Evolutionary conservation across 2,113 vertebrate genomes (phyloP).

Genomic region (Dromiciops gliroides): DNA sequence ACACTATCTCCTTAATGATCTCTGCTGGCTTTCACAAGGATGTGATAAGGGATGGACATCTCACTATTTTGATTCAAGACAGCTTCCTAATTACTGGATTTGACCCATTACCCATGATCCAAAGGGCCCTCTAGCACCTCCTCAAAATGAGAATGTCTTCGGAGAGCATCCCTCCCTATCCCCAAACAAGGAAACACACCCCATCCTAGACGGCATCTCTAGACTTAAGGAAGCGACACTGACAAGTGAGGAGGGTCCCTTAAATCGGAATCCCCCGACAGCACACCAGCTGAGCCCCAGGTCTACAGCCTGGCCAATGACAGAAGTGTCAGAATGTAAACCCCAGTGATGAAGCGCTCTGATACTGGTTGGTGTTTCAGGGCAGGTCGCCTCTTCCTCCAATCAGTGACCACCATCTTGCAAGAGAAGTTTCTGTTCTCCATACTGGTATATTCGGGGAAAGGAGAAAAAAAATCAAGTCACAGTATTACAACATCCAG

Average conservation of each 20-base stretch:
- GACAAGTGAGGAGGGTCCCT: not conserved
- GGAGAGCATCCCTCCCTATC: not conserved
- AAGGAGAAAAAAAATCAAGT: not conserved
- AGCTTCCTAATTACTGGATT: not conserved
- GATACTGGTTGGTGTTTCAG: not conserved
- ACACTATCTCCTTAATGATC: not conserved
- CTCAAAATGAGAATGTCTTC: too few relatives aligned
- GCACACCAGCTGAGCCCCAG: too few relatives aligned
- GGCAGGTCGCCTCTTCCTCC: not conserved
- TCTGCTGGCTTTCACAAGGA: not conserved
- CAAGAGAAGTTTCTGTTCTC: not conserved
- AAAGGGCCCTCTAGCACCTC: not conserved
- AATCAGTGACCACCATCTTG: not conserved
- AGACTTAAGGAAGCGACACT: not conserved
- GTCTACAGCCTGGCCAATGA: too few relatives aligned
- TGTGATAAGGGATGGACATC: not conserved
- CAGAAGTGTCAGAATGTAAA: too few relatives aligned
- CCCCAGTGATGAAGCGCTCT: too few relatives aligned
- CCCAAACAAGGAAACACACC: not conserved
- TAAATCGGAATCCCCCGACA: not conserved
- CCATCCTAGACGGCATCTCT: too few relatives aligned
- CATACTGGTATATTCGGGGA: not conserved
- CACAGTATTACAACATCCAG: not conserved
- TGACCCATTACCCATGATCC: not conserved
- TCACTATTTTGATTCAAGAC: too few relatives aligned